A percentile compares a stretch with the other conserved stretches of the same genome.
These are phyloP conservation scores for Strigamia crassipes DNA, from an alignment of 2,888 invertebrate genomes.

Conservation along the genomic window DNA sequence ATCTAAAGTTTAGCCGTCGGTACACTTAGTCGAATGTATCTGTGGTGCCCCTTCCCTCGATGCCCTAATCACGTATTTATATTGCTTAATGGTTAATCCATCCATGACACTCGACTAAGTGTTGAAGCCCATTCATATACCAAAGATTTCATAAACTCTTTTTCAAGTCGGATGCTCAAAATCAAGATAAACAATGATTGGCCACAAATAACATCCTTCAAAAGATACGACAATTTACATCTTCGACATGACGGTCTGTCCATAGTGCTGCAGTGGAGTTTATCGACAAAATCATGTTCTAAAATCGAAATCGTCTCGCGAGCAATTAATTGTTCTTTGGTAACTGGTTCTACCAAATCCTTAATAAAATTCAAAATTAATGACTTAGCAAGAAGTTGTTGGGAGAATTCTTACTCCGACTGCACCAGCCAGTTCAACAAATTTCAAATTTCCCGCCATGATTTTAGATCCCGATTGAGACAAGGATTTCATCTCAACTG, in stretches of 20 bases:
- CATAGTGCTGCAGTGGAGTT: neutral
- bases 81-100: no score
- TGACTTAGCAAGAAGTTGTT: no score
- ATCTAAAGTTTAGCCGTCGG: no score
- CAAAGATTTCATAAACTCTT: neutral
- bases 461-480: neutral
- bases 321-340: neutral
- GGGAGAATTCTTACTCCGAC: neutral
- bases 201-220: constrained; percentile 1
- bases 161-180: neutral
- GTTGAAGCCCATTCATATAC: neutral
- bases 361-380: no score
- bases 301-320: neutral
- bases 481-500: neutral
- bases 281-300: neutral
- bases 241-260: neutral
- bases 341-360: neutral
- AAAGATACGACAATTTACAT: constrained; percentile 7
- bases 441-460: neutral
- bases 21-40: no score
- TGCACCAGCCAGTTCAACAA: neutral
- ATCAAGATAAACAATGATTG: neutral
- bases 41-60: no score
- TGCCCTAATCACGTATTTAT: no score
- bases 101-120: no score